phyloP scores from a whole-genome alignment of 2,113 vertebrate species.

The Felis chaus region DNA sequence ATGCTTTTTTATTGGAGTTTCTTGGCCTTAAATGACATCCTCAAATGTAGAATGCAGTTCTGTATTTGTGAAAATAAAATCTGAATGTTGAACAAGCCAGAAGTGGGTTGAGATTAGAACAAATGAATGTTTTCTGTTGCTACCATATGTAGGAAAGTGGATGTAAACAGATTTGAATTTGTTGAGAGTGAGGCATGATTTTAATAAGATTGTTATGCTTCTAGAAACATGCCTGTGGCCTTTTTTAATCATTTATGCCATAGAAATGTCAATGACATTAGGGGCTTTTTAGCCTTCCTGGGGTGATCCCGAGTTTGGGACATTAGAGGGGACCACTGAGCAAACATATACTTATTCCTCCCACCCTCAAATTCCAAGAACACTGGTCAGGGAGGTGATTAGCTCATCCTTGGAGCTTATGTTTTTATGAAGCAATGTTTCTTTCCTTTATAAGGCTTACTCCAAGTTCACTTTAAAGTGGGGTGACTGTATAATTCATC shows the following conservation, averaged over 20 bases:
- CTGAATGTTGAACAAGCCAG: conserved; percentile 70
- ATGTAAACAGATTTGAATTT: conserved; percentile 77
- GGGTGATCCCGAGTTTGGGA: background rate
- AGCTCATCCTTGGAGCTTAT: background rate
- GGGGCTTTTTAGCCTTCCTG: conserved; percentile 11
- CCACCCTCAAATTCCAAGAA: background rate
- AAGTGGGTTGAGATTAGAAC: conserved; percentile 71
- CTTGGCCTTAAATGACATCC: conserved; percentile 80
- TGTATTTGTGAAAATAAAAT: conserved; percentile 77
- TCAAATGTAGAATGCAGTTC: conserved; percentile 65
- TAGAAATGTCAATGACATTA: conserved; percentile 22
- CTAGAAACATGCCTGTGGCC: conserved; percentile 70
- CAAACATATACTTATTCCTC: background rate
- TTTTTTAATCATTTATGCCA: conserved; percentile 68
- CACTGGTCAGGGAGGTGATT: background rate
- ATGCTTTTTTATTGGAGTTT: conserved; percentile 80
- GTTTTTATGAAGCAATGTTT: background rate
- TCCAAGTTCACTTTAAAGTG: conserved; percentile 16
- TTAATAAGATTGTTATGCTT: conserved; percentile 77
- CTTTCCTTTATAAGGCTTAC: background rate
- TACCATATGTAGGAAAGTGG: conserved; percentile 66
- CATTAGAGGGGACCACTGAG: background rate
- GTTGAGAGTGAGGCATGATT: conserved; percentile 75
- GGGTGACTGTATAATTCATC: background rate
- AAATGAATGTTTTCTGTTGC: conserved; percentile 68